A percentile compares a stretch with the other conserved stretches of the same genome.
These are phyloP conservation scores for Corticium candelabrum DNA, from an alignment of 37 sponge, comb jelly and placozoan species.

Conservation along the genomic window DNA sequence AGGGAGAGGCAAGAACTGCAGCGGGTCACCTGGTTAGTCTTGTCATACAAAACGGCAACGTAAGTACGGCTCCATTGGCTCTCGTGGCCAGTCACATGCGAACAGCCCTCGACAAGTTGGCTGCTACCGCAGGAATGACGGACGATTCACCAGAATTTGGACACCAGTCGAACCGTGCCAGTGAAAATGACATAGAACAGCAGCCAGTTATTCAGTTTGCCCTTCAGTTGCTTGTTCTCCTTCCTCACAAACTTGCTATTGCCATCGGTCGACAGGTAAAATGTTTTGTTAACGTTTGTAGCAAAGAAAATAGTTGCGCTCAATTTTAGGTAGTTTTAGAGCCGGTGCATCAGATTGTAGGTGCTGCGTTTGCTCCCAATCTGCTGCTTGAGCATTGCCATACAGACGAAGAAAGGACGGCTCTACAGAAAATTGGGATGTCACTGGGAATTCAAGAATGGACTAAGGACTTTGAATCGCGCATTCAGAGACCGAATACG, in stretches of 20 bases:
- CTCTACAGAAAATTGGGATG: slow-evolving; percentile 43
- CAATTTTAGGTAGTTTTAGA: slow-evolving; percentile 35
- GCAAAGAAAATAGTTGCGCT: no score
- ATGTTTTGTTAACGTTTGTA: no score
- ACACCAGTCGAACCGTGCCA: no score
- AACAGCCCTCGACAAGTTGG: slow-evolving; percentile 27
- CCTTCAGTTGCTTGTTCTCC: slow-evolving; percentile 22
- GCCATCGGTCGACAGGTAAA: slow-evolving; percentile 30
- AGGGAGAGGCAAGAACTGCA: slow-evolving; percentile 7
- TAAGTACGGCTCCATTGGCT: slow-evolving; percentile 12
- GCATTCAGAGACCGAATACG: no score
- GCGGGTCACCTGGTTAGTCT: slow-evolving; percentile 37
- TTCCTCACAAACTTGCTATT: slow-evolving; percentile 26
- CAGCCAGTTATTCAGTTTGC: slow-evolving; percentile 18
- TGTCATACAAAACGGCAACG: slow-evolving; percentile 25
- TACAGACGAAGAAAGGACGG: slow-evolving; percentile 8
- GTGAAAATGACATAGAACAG: not conserved
- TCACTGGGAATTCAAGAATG: slow-evolving; percentile 35
- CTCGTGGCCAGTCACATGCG: slow-evolving; percentile 26
- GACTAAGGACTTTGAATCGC: slow-evolving; percentile 39
- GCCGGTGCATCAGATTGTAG: slow-evolving; percentile 23
- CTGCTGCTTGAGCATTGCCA: slow-evolving; percentile 11
- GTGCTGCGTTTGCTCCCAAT: slow-evolving; percentile 12
- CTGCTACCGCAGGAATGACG: not conserved
- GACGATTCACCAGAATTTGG: not conserved